Conservation (phyloP, 2,113 vertebrate genomes). For the Thunnus thynnus region DNA sequence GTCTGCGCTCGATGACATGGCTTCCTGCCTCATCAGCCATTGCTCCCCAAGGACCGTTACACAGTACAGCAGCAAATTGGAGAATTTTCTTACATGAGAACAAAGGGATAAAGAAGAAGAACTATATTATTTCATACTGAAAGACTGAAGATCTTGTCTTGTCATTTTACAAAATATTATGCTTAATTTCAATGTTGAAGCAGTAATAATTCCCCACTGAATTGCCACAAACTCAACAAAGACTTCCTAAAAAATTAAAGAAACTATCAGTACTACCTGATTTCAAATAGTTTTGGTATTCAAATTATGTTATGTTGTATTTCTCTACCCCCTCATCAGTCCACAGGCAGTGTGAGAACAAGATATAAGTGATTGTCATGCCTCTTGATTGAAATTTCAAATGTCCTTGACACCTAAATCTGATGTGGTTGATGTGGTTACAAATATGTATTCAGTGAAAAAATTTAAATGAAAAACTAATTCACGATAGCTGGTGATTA, state of each 20-base stretch:
- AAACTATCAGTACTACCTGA: background rate
- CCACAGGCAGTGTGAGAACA: background rate
- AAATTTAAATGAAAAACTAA: no score
- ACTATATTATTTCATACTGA: background rate
- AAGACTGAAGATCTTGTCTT: background rate
- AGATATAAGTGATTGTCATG: background rate
- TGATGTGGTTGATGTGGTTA: background rate
- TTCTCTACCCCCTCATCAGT: background rate
- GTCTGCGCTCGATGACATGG: slow-evolving; percentile 60
- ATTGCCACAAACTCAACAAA: background rate
- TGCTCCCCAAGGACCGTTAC: slow-evolving; percentile 33
- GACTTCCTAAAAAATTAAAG: no score
- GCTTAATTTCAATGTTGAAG: background rate
- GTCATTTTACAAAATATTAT: background rate
- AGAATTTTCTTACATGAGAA: slow-evolving; percentile 38
- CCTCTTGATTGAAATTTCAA: background rate
- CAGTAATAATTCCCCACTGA: background rate
- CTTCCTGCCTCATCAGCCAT: slow-evolving; percentile 51
- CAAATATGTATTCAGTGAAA: background rate
- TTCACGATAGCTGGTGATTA: no score
- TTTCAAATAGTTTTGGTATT: background rate
- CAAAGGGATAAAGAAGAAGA: background rate
- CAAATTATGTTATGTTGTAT: background rate
- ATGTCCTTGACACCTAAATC: background rate
- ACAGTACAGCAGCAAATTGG: slow-evolving; percentile 15